These are phyloP conservation scores for Notoglanidium macrostoma DNA, from an alignment of 2,797 vertebrate species.

Conservation along the genomic window DNA sequence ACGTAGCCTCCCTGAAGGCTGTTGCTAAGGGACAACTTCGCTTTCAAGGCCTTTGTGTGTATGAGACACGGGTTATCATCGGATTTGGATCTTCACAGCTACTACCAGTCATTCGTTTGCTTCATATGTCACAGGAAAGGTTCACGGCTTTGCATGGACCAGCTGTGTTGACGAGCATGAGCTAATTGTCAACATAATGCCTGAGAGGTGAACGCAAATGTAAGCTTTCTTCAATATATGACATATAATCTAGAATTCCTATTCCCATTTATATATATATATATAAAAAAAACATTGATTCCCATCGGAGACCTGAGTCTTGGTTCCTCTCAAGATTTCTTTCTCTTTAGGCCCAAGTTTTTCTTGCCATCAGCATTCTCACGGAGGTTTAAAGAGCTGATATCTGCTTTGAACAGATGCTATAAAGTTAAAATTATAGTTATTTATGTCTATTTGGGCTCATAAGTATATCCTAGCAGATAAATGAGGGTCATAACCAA, in stretches of 20 bases:
- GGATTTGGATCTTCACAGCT: not conserved
- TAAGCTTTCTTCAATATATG: not conserved
- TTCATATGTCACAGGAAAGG: not conserved
- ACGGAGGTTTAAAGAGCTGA: not conserved
- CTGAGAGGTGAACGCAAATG: not conserved
- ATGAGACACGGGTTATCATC: not conserved
- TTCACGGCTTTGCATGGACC: not conserved
- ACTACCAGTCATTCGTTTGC: not conserved
- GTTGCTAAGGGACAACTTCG: constrained; percentile 44
- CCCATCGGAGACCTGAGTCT: not conserved
- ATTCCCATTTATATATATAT: too few relatives aligned
- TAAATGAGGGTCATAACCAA: not conserved
- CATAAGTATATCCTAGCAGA: not conserved
- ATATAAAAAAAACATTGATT: not conserved
- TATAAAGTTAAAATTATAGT: not conserved
- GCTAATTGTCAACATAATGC: not conserved
- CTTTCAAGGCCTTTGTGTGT: constrained; percentile 27
- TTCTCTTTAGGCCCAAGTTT: not conserved
- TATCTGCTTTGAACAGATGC: not conserved
- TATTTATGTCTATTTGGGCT: not conserved
- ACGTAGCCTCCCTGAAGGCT: constrained; percentile 24
- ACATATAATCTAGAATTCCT: not conserved
- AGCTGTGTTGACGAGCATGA: not conserved
- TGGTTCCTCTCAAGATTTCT: not conserved
- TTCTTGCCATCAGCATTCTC: not conserved